Percentiles rank a stretch among this genome's conserved stretches.
phyloP scores from a whole-genome alignment of 2,113 vertebrate species.

The Triplophysa rosa region DNA sequence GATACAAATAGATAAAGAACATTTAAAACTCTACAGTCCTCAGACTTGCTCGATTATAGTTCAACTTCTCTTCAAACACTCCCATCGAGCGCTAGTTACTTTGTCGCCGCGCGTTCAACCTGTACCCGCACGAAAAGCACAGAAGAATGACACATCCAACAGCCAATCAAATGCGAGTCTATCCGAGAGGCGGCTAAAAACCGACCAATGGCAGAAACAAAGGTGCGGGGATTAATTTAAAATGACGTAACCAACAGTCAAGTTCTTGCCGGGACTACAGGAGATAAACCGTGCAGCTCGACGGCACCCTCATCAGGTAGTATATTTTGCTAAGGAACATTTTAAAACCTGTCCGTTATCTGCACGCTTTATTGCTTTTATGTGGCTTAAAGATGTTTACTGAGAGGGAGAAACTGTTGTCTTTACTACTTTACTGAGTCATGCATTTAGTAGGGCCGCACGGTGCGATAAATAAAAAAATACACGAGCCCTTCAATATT shows the following conservation, averaged over 20 bases:
- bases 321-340: background rate
- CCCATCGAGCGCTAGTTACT: slow-evolving; percentile 39
- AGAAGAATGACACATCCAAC: slow-evolving; percentile 24
- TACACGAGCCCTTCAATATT: too few relatives aligned
- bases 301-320: slow-evolving; percentile 45
- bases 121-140: slow-evolving; percentile 39
- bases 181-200: background rate
- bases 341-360: background rate
- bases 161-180: slow-evolving; percentile 54
- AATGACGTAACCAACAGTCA: slow-evolving; percentile 39
- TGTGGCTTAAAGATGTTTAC: background rate
- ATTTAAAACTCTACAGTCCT: background rate
- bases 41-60: slow-evolving; percentile 21
- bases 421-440: too few relatives aligned
- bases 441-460: too few relatives aligned
- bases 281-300: background rate
- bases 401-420: too few relatives aligned
- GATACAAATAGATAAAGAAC: background rate
- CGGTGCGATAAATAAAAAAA: too few relatives aligned
- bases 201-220: slow-evolving; percentile 47
- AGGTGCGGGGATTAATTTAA: slow-evolving; percentile 8
- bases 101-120: slow-evolving; percentile 58
- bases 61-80: slow-evolving; percentile 38
- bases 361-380: too few relatives aligned
- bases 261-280: background rate